Percentiles rank a stretch among this genome's conserved stretches.
These are phyloP conservation scores for Dolomedes plantarius DNA, from an alignment of 2,888 invertebrate species.

Conservation along the genomic window DNA sequence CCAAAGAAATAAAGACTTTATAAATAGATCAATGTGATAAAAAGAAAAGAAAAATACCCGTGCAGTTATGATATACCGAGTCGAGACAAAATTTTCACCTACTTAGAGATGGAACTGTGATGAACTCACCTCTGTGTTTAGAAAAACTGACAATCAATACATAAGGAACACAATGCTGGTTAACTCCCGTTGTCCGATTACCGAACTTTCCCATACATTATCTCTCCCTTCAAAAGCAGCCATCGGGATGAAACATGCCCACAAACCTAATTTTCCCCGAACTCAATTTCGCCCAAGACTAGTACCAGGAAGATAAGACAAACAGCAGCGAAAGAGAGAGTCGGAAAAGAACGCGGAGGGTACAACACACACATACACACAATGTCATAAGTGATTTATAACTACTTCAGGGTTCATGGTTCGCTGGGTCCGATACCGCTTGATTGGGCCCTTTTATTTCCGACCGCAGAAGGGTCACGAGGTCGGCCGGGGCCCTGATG, in stretches of 20 bases:
- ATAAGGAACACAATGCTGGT: no score
- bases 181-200: no score
- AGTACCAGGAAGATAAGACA: constrained; percentile 21
- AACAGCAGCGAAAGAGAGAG: constrained; percentile 6
- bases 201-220: neutral
- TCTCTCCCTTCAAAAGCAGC: constrained; percentile 6
- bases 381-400: constrained; percentile 70
- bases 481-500: constrained; percentile 56
- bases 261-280: constrained; percentile 12
- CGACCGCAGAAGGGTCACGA: constrained; percentile 35
- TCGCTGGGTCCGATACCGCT: constrained; percentile 45
- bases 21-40: no score
- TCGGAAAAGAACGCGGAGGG: constrained; percentile 13
- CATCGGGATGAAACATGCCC: neutral
- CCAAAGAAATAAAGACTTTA: no score
- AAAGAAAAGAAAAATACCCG: no score
- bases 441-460: constrained; percentile 66
- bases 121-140: no score
- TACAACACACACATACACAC: no score
- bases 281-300: constrained; percentile 3
- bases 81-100: no score
- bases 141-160: no score
- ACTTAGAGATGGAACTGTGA: no score
- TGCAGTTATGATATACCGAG: no score
- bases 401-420: constrained; percentile 65